Evolutionary conservation across 2,888 invertebrate species (phyloP).

Genomic region (Caenorhabditis sp.): DNA sequence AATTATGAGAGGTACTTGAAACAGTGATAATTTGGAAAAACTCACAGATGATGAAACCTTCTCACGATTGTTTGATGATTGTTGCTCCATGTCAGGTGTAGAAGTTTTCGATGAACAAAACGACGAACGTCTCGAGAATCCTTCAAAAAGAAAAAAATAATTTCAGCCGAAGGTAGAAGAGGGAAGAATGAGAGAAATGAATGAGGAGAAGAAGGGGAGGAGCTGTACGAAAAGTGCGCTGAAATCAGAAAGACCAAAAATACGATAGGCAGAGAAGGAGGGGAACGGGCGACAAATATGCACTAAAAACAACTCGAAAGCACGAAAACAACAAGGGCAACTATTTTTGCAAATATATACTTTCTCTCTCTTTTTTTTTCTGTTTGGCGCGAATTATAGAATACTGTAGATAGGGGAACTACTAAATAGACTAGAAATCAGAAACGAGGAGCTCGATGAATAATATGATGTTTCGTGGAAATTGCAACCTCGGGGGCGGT

Average conservation of each 20-base stretch:
- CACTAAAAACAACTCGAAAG: constrained; percentile 35
- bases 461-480: too few species aligned
- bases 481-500: too few species aligned
- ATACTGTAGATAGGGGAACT: constrained; percentile 6
- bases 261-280: constrained; percentile 9
- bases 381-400: background rate
- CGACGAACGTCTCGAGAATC: constrained; percentile 31
- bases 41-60: background rate
- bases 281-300: constrained; percentile 10
- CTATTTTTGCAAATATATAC: background rate
- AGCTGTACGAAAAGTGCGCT: constrained; percentile 38
- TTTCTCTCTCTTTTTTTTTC: background rate
- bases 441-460: too few species aligned
- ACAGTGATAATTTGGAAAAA: background rate
- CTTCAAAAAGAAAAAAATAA: constrained; percentile 18
- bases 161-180: background rate
- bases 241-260: constrained; percentile 37
- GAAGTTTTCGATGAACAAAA: constrained; percentile 37
- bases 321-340: constrained; percentile 40
- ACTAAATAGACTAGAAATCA: constrained; percentile 9
- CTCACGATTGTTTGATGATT: background rate
- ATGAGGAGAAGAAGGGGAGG: constrained; percentile 22
- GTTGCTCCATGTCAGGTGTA: constrained; percentile 32
- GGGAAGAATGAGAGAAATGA: background rate
- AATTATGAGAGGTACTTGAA: background rate